Base-by-base conservation (phyloP, 2,888 invertebrate genomes). In the Machimus rusticus region DNA sequence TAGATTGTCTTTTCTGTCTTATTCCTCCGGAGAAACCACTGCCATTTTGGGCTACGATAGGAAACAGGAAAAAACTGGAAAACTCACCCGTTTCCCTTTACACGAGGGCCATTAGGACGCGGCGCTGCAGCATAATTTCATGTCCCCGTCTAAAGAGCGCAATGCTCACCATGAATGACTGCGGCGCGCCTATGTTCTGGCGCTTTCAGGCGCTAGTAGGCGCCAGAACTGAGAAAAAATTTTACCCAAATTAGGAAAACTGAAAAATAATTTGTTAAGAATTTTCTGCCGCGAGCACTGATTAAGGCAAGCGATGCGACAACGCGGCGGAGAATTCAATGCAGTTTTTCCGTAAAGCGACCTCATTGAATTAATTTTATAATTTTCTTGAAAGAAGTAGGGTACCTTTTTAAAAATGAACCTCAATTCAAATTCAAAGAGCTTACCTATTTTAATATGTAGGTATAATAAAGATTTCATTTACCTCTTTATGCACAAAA, bases 181-280 rank as follows among this genome's bases (percentile, higher is more conserved):
- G 39, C 37, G 51, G 46, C 23, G 46, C 23, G 51, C 31, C 23
- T 14, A 51, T 46, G 34, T 46, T 46, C 46, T 81, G 55, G 81
- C 81, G 81, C 81, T 81, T 81, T 12, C 34, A 76, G 76, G 76
- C 55, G 81, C 81, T 81, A 46, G 34, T n/a, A 76, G 76, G 76
- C 81, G 81, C 81, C 81, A 81, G 81, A 51, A 16, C 81, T 2
- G 28, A 43, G 39, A 81, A 81, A 81, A 81, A 51, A 81, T 81
- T 55, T 55, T 55, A n/a, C 39, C 81, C 81, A 81, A 51, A 81
- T 81, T 81, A 55, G 81, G 81, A 81, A 81, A 81, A 51, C 31
- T 81, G 46, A 81, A 55, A 81, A 55, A 81, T 81, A 55, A 55
- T 81, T 81, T 81, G 81, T 81, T 81, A 46, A 51, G 81, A 55